These are phyloP conservation scores for Lysandra coridon DNA, from an alignment of 2,888 invertebrate species.

Conservation along the genomic window DNA sequence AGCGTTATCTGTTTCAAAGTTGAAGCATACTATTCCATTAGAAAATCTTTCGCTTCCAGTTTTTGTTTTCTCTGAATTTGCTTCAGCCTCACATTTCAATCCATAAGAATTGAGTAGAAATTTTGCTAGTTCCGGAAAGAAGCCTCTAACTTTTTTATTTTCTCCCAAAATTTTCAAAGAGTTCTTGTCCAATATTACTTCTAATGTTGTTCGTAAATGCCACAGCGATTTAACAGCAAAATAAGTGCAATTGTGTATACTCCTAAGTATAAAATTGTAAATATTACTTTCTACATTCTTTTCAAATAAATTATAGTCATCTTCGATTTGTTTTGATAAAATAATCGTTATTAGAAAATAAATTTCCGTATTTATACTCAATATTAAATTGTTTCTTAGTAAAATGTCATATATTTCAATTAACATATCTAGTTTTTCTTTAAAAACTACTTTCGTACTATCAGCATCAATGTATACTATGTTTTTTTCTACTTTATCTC, in stretches of 20 bases:
- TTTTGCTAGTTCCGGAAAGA: constrained; percentile 79
- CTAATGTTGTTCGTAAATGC: constrained; percentile 76
- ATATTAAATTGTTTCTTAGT: constrained; percentile 81
- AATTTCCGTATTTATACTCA: constrained; percentile 84
- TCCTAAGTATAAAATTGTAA: constrained; percentile 62
- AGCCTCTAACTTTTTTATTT: constrained; percentile 82
- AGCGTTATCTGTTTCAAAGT: constrained; percentile 90
- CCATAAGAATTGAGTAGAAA: constrained; percentile 66
- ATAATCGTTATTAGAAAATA: constrained; percentile 85
- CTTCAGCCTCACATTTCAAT: constrained; percentile 60
- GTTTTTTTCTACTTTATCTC: constrained; percentile 51
- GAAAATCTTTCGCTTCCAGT: constrained; percentile 49
- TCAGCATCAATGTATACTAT: constrained; percentile 63
- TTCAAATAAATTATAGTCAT: constrained; percentile 54
- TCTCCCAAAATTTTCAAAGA: constrained; percentile 85
- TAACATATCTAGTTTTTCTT: constrained; percentile 77
- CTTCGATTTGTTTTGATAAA: constrained; percentile 70
- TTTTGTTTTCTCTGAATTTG: constrained; percentile 44
- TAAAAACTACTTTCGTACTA: constrained; percentile 67
- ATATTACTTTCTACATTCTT: constrained; percentile 49
- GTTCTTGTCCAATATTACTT: constrained; percentile 79
- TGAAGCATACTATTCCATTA: constrained; percentile 88
- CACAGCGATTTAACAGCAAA: constrained; percentile 86
- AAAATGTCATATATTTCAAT: constrained; percentile 80
- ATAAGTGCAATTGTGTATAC: constrained; percentile 86